These are phyloP conservation scores for Aurelia sp. DNA, from an alignment of 30 jellyfish, hydroid and myxozoan genomes.

Conservation along the genomic window DNA sequence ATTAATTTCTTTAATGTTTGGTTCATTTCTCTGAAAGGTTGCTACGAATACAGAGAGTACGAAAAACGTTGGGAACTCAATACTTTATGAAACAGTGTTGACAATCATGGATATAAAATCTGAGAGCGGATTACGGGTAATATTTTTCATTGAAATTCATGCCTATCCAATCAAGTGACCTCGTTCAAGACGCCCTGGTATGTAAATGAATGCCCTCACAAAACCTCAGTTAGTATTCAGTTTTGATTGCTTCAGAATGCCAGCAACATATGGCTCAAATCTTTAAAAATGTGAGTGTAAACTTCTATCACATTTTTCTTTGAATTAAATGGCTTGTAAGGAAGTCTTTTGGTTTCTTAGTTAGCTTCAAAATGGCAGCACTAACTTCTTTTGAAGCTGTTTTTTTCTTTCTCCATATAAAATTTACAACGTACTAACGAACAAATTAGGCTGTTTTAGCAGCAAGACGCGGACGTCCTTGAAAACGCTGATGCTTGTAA, in stretches of 20 bases:
- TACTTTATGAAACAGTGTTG: conserved; percentile 94
- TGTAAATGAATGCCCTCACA: not conserved
- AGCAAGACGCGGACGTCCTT: too few relatives aligned
- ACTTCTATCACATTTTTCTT: too few relatives aligned
- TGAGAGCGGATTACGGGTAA: conserved; percentile 99
- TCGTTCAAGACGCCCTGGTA: not conserved
- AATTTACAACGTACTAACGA: too few relatives aligned
- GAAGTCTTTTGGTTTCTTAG: not conserved
- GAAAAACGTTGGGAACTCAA: conserved; percentile 97
- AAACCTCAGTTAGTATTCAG: too few relatives aligned
- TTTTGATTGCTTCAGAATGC: not conserved
- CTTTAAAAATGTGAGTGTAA: too few relatives aligned
- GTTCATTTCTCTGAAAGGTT: conserved; percentile 58
- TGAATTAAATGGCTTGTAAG: not conserved
- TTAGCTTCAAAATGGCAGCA: too few relatives aligned
- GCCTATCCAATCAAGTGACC: not conserved
- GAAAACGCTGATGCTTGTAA: too few relatives aligned
- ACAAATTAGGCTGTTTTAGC: too few relatives aligned
- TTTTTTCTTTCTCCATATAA: too few relatives aligned
- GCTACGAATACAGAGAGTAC: conserved; percentile 99
- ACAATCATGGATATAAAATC: conserved; percentile 99
- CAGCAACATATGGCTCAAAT: not conserved
- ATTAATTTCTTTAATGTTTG: too few relatives aligned
- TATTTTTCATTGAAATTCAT: not conserved
- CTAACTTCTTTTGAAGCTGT: too few relatives aligned